Base-by-base conservation (phyloP, 2,888 invertebrate species). In the Thumatha senex region DNA sequence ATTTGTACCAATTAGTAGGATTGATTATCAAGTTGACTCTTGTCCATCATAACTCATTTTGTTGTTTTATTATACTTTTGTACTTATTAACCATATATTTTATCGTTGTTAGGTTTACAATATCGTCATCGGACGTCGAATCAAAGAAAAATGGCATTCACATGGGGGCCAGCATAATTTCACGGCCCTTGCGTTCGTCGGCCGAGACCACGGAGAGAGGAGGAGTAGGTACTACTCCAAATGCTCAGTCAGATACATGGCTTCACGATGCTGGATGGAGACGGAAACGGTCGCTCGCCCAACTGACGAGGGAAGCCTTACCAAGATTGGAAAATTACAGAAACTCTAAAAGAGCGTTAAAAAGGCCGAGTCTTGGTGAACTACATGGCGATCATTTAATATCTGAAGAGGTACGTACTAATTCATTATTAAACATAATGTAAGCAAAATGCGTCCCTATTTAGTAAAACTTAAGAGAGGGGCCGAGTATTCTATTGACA, bases 261-360 rank as follows among this genome's bases (percentile, higher is more conserved):
- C 80, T 89, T 0, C 90, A 89, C 35, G 92, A 91, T 42, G 87
- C 87, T 0, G 88, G 88, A 12, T 90, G 89, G 85, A 72, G 87
- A 30, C 75, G 94, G 54, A 93, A 93, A 67, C 80, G 92, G 18
- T 94, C 94, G 1, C 76, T 95, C 63, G 94, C 94, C 1, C 94
- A 95, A 67, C 87, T 96, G 50, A 95, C 95, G 0, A 93, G 95
- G 66, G 97, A 97, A 80, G 95, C 96, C 1, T 79, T 97, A 34
- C 97, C 97, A 0, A 91, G 96, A 50, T 92, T 96, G 84, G 96
- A 97, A 76, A 96, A 97, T 80, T 97, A 97, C 77, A 93, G 96
- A 74, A 95, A 95, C 78, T 95, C 96, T 0, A 94, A 95, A 71
- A 92, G 96, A 63, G 95, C 95, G 0, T 83, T 94, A 46, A 96